Base-by-base conservation (phyloP, 2,113 vertebrate genomes). In the Tragelaphus buxtoni region DNA sequence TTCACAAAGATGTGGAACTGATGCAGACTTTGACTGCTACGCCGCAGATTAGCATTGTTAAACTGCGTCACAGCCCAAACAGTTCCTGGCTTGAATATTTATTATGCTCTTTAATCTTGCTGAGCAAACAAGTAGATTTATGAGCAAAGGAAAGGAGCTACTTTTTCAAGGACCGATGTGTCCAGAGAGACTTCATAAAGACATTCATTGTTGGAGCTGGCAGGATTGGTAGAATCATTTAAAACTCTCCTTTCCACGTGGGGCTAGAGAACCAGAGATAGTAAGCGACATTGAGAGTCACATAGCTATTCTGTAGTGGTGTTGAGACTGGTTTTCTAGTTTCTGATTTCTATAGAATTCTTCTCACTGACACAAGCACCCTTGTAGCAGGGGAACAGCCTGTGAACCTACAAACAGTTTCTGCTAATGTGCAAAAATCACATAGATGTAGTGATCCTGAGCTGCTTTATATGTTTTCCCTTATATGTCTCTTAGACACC, bases 41-140 rank as follows among this genome's bases (percentile, higher is more conserved):
- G 2, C 56, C 88, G 91, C 35, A 96, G 82, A 96, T 97, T 97
- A 95, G 79, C 92, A 77, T 94, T 97, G 90, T 97, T 97, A 97
- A 97, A 91, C 47, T 53, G 49, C 92, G 76, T 88, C 84, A 55
- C 79, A 30, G 77, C 94, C 90, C 90, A 93, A 97, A 95, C 32
- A 95, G 84, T 91, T 74, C 56, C 61, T 77, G 86, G 63, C 77
- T 96, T 95, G 95, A 96, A 96, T 98, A 95, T 97, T 97, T 93
- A 98, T 97, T 96, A 89, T 49, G 90, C 91, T 96, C 39, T 79
- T 97, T 92, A 94, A 97, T 96, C 95, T 97, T 95, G 96, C 84
- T 97, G 90, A 97, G 86, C 83, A 98, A 97, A 97, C 95, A 97
- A 84, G 58, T 96, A 55, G 92, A 95, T 97, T 97, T 97, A 97